These are phyloP conservation scores for Heliconius eleuchia DNA, from an alignment of 1,140 invertebrate species.

Conservation along the genomic window DNA sequence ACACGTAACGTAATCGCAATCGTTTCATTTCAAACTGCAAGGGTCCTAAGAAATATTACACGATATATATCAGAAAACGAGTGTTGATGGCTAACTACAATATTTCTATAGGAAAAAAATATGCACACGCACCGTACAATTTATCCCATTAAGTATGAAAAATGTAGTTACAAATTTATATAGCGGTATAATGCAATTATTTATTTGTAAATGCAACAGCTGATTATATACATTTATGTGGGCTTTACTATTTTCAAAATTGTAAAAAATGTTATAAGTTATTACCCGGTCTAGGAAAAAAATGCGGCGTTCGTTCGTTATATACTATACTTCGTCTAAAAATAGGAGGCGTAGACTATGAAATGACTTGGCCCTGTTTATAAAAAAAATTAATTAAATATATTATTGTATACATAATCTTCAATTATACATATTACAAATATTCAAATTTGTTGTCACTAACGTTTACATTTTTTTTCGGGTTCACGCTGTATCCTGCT, in stretches of 20 bases:
- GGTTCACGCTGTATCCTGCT: too few relatives aligned
- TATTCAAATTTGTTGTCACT: too few relatives aligned
- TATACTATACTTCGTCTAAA: too few relatives aligned
- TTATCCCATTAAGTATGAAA: constrained; percentile 29
- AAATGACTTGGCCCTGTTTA: too few relatives aligned
- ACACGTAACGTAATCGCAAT: constrained; percentile 74
- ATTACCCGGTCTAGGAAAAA: too few relatives aligned
- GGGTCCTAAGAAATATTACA: constrained; percentile 62
- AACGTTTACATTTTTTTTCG: neutral
- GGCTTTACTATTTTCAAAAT: neutral
- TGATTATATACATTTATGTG: constrained; percentile 11
- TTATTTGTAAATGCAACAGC: constrained; percentile 22
- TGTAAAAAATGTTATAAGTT: neutral
- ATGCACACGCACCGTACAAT: constrained; percentile 14
- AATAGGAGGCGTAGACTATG: too few relatives aligned
- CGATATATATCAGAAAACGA: constrained; percentile 42
- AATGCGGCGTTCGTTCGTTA: neutral
- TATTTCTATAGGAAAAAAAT: constrained; percentile 28
- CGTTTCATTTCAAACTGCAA: constrained; percentile 64
- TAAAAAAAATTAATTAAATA: too few relatives aligned
- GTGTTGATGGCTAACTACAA: constrained; percentile 46
- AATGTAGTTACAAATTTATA: constrained; percentile 27
- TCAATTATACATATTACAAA: too few relatives aligned
- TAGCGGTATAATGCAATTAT: constrained; percentile 19
- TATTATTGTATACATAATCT: too few relatives aligned